Evolutionary conservation across 2,797 vertebrate species (phyloP).

Genomic region (Meriones psammophilus): DNA sequence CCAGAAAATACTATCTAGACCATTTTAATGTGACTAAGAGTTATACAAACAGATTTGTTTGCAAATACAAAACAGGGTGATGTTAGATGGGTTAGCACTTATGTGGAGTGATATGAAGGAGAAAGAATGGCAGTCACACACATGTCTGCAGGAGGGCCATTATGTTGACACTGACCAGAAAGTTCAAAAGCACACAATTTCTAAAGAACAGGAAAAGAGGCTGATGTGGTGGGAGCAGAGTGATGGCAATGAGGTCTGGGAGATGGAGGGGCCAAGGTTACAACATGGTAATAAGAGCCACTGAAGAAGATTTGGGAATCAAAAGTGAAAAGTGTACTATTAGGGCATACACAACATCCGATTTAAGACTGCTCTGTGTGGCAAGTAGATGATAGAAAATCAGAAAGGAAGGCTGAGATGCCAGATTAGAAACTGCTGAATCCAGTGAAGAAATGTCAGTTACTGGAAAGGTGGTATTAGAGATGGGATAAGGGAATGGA

Average conservation of each 20-base stretch:
- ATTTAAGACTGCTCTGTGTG: not conserved
- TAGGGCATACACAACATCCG: not conserved
- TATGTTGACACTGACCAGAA: not conserved
- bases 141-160: not conserved
- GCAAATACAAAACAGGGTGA: not conserved
- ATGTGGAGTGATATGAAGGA: not conserved
- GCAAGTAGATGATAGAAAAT: not conserved
- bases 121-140: not conserved
- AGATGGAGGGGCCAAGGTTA: not conserved
- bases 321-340: not conserved
- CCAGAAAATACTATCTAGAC: not conserved
- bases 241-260: not conserved
- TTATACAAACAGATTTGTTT: not conserved
- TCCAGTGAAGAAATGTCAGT: not conserved
- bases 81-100: not conserved
- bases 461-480: not conserved
- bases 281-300: not conserved
- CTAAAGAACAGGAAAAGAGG: not conserved
- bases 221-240: not conserved
- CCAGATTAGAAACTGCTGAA: not conserved
- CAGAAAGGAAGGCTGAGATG: not conserved
- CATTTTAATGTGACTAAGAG: not conserved
- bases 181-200: not conserved
- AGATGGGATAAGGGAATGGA: not conserved
- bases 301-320: not conserved